phyloP scores from a whole-genome alignment of 2,797 vertebrate genomes.

The Etheostoma perlongum region DNA sequence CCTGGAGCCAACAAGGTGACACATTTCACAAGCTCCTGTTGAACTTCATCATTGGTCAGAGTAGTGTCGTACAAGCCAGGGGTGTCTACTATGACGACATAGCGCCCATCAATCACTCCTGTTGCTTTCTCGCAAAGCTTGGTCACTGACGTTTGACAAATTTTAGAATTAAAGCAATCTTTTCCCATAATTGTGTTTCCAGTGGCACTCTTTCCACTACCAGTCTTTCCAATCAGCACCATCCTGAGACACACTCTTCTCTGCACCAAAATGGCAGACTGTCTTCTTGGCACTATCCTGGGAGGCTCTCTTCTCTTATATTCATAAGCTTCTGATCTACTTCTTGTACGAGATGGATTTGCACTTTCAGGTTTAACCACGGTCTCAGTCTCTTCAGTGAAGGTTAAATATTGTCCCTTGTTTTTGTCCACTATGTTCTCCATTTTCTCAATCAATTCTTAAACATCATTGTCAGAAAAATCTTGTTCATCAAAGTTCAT shows the following conservation, averaged over 20 bases:
- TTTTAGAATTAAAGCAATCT: background rate
- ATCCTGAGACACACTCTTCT: slow-evolving; percentile 33
- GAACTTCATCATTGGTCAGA: background rate
- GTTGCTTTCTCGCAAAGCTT: slow-evolving; percentile 26
- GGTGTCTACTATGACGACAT: slow-evolving; percentile 45
- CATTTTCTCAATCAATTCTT: slow-evolving; percentile 45
- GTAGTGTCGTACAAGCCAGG: slow-evolving; percentile 49
- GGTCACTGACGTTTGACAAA: slow-evolving; percentile 17
- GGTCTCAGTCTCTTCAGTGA: background rate
- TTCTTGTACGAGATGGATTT: background rate
- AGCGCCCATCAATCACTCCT: slow-evolving; percentile 9
- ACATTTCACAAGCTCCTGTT: slow-evolving; percentile 47
- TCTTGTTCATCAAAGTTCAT: background rate
- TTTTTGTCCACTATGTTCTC: slow-evolving; percentile 27
- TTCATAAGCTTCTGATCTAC: background rate
- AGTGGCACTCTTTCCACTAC: slow-evolving; percentile 59
- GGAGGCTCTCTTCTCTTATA: accelerated
- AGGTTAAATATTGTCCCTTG: slow-evolving; percentile 19
- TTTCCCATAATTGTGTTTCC: slow-evolving; percentile 55
- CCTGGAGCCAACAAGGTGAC: slow-evolving; percentile 52
- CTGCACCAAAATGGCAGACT: accelerated
- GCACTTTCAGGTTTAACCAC: too few relatives aligned
- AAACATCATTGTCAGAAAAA: accelerated
- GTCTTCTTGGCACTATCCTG: background rate
- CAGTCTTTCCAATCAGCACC: slow-evolving; percentile 57